Evolutionary conservation across 1,140 invertebrate species (phyloP).

Genomic region (Drosophila suzukii): DNA sequence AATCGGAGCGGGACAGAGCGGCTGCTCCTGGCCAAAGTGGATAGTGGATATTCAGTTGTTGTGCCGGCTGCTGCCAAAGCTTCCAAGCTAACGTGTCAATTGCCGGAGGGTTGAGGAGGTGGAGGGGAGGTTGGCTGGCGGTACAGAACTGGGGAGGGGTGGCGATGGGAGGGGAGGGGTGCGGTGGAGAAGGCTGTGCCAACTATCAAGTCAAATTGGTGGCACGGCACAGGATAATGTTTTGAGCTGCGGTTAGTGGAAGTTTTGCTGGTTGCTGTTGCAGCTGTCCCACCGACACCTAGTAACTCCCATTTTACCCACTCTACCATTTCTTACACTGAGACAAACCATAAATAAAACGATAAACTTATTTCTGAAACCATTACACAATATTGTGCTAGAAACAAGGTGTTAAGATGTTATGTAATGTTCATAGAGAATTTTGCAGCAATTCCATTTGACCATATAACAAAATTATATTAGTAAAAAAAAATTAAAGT

Average conservation of each 20-base stretch:
- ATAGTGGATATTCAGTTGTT: slow-evolving; percentile 55
- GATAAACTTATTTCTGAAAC: neutral
- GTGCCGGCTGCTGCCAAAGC: slow-evolving; percentile 70
- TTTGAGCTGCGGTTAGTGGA: slow-evolving; percentile 76
- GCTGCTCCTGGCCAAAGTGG: slow-evolving; percentile 41
- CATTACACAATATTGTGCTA: neutral
- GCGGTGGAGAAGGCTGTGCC: slow-evolving; percentile 48
- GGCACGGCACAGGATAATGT: slow-evolving; percentile 81
- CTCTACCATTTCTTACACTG: slow-evolving; percentile 12
- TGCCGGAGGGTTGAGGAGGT: slow-evolving; percentile 39
- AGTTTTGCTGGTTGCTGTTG: slow-evolving; percentile 52
- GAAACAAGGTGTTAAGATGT: too few relatives aligned
- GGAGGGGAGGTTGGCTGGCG: neutral
- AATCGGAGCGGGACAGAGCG: slow-evolving; percentile 28
- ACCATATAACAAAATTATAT: too few relatives aligned
- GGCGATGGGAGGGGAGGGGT: neutral
- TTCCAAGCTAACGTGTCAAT: slow-evolving; percentile 77
- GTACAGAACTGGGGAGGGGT: neutral
- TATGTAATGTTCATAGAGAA: too few relatives aligned
- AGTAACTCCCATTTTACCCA: slow-evolving; percentile 15
- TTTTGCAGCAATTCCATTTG: too few relatives aligned
- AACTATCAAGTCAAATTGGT: slow-evolving; percentile 82
- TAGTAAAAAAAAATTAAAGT: too few relatives aligned
- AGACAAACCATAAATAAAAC: neutral
- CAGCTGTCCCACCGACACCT: slow-evolving; percentile 43